phyloP scores from a whole-genome alignment of 2,797 vertebrate species.

The Dallia pectoralis region DNA sequence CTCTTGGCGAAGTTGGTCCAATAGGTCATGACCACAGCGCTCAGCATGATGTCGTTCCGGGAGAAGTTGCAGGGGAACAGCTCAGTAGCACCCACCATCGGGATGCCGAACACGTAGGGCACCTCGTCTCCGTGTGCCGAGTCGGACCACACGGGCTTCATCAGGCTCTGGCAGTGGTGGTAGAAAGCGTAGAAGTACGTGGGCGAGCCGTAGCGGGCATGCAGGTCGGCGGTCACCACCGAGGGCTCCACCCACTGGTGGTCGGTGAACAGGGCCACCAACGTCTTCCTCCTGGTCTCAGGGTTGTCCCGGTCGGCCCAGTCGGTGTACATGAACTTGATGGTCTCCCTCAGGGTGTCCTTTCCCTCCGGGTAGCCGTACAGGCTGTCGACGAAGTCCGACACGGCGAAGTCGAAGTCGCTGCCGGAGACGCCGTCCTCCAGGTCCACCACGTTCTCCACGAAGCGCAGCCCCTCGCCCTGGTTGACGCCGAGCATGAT shows the following conservation, averaged over 20 bases:
- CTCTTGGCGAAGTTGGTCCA: constrained; percentile 99
- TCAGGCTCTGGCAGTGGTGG: constrained; percentile 99
- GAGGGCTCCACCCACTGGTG: constrained; percentile 99
- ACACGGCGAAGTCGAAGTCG: constrained; percentile 97
- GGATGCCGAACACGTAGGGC: constrained; percentile 96
- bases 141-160: constrained; percentile 98
- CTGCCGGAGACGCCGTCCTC: constrained; percentile 85
- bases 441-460: constrained; percentile 95
- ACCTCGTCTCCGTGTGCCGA: constrained; percentile 97
- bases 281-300: constrained; percentile 94
- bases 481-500: constrained; percentile 99
- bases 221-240: constrained; percentile 94
- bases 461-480: constrained; percentile 96
- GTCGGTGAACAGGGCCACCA: constrained; percentile 97
- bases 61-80: constrained; percentile 99
- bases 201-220: constrained; percentile 96
- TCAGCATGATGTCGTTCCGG: constrained; percentile 98
- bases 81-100: constrained; percentile 96
- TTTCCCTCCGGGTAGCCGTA: constrained; percentile 98
- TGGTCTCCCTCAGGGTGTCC: constrained; percentile 95
- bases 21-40: constrained; percentile 98
- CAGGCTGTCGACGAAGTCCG: constrained; percentile 97
- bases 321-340: constrained; percentile 99
- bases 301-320: constrained; percentile 99
- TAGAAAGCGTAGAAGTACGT: constrained; percentile 99